These are phyloP conservation scores for Drosophila falleni DNA, from an alignment of 2,888 invertebrate species.

Conservation along the genomic window DNA sequence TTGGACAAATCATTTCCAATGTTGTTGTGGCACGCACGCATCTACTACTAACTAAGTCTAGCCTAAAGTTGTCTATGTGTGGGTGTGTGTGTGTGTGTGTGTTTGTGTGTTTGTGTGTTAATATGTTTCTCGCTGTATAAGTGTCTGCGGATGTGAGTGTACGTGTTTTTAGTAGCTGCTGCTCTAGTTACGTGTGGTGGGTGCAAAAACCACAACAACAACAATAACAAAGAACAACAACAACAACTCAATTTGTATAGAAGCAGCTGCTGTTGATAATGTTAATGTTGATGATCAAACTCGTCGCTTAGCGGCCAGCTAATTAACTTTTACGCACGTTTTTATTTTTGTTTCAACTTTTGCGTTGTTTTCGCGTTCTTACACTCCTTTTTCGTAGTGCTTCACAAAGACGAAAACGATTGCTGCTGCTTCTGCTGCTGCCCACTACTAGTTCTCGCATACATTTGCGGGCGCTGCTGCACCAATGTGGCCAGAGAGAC, in stretches of 20 bases:
- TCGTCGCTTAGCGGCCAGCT: slow-evolving; percentile 42
- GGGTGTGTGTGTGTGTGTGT: slow-evolving; percentile 15
- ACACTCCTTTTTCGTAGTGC: slow-evolving; percentile 35
- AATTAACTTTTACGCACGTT: slow-evolving; percentile 71
- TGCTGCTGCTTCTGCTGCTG: slow-evolving; percentile 46
- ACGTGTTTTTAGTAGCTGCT: slow-evolving; percentile 52
- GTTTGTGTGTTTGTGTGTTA: slow-evolving; percentile 5
- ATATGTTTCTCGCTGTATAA: slow-evolving; percentile 7
- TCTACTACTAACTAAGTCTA: slow-evolving; percentile 59
- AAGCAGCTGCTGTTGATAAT: slow-evolving; percentile 68
- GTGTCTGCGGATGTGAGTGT: slow-evolving; percentile 23
- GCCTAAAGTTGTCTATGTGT: slow-evolving; percentile 37
- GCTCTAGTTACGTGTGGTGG: slow-evolving; percentile 72
- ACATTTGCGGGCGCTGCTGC: slow-evolving; percentile 68
- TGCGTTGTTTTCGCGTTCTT: slow-evolving; percentile 33
- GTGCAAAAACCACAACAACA: slow-evolving; percentile 74
- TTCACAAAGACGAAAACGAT: slow-evolving; percentile 57
- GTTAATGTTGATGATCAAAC: slow-evolving; percentile 27
- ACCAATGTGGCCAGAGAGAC: slow-evolving; percentile 65
- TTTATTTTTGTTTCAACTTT: slow-evolving; percentile 30
- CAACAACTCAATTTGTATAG: slow-evolving; percentile 51
- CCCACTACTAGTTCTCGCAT: slow-evolving; percentile 72
- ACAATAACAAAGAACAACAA: slow-evolving; percentile 42
- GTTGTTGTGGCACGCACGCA: slow-evolving; percentile 65
- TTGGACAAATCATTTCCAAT: slow-evolving; percentile 97